A percentile compares a stretch with the other conserved stretches of the same genome.
These are phyloP conservation scores for Oxyura jamaicensis DNA, from an alignment of 2,113 vertebrate genomes.

Conservation along the genomic window DNA sequence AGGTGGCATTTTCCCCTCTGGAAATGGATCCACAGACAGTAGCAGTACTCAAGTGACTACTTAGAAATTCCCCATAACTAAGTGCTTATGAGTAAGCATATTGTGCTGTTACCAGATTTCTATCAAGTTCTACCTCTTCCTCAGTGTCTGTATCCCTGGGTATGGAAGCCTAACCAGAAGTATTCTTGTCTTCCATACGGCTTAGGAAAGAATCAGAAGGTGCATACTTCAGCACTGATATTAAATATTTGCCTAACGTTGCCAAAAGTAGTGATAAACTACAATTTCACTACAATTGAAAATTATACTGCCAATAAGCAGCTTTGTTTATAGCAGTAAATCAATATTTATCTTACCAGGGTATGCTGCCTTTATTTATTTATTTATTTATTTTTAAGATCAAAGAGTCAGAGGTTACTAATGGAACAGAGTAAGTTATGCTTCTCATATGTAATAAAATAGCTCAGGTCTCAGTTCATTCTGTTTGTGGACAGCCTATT, in stretches of 20 bases:
- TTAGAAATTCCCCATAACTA: neutral
- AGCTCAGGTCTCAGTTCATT: neutral
- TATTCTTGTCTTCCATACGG: neutral
- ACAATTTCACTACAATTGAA: neutral
- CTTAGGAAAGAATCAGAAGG: neutral
- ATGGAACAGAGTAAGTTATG: neutral
- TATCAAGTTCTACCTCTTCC: neutral
- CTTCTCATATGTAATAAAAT: slow-evolving; percentile 4
- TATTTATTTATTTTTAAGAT: neutral
- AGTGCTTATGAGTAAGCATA: neutral
- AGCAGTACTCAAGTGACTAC: neutral
- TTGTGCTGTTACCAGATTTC: neutral
- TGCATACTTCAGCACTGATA: neutral
- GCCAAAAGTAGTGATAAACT: neutral
- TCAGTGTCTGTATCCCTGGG: neutral
- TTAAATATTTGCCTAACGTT: neutral
- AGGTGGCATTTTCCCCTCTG: neutral
- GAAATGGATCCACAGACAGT: neutral
- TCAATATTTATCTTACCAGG: neutral
- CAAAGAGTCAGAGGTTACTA: neutral
- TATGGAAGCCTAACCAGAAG: neutral
- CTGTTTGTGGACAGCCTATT: neutral
- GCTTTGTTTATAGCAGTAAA: neutral
- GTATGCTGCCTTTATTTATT: neutral
- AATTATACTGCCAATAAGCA: neutral